Base-by-base conservation (phyloP, 2,113 vertebrate species). In the Athene cunicularia region DNA sequence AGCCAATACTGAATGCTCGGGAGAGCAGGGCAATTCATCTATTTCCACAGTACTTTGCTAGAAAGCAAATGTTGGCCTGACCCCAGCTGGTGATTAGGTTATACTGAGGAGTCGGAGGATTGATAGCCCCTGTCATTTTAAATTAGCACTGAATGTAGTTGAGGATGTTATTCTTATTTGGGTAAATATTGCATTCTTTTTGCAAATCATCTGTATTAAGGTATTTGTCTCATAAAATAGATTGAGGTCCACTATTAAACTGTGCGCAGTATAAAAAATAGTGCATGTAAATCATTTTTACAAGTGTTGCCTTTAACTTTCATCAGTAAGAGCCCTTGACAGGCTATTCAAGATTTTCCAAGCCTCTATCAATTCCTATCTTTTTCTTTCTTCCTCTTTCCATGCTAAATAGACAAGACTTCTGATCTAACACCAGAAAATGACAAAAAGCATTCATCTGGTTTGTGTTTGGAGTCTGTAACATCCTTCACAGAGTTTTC, bases 41-140 rank as follows among this genome's bases (percentile, higher is more conserved):
- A 87, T 86, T 95, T 95, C 92, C 91, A 68, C 88, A 93, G 70
- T 90, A 73, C 82, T 88, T 68, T 43, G 27, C 92, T 91, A 66
- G 87, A 91, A 97, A 95, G 93, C 88, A 96, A 96, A 97, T 94
- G 95, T 96, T 96, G 94, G 92, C 96, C 96, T 97, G 97, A 97
- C 97, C 95, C 93, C 96, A 97, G 82, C 95, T 97, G 97, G 97
- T 84, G 88, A 97, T 96, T 93, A 93, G 94, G 90, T 95, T 97
- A 95, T 93, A 96, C 72, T 93, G 96, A 96, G 91, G 73, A 83
- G 28, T 66, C 3, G 91, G 80, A 96, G 80, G 92, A 97, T 95
- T 97, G 94, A 97, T 96, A 93, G 91, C 80, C 90, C 88, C 68
- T 93, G 97, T 95, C 97, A 90, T 94, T 94, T 97, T 91, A 96